phyloP scores from a whole-genome alignment of 2,888 invertebrate genomes.

The Sesamia inferens region DNA sequence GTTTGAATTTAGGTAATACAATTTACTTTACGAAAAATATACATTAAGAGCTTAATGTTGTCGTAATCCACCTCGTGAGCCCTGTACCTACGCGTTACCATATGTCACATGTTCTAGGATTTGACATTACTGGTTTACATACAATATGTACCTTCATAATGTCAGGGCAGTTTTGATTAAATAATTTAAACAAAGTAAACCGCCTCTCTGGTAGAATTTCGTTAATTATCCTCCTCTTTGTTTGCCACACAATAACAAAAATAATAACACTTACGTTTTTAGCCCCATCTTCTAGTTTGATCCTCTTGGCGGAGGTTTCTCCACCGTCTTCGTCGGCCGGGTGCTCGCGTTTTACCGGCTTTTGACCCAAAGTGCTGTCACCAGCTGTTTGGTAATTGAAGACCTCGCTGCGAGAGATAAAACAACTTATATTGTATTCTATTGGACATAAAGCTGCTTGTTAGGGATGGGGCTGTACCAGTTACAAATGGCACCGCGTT shows the following conservation, averaged over 20 bases:
- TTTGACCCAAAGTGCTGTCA: constrained; percentile 94
- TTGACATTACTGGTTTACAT: neutral
- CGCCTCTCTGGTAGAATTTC: neutral
- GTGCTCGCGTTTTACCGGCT: constrained; percentile 90
- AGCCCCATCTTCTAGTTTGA: constrained; percentile 87
- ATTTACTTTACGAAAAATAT: neutral
- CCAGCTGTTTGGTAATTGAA: constrained; percentile 94
- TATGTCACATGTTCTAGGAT: neutral
- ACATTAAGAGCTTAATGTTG: no score
- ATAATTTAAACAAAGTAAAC: neutral
- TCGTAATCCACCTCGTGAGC: neutral
- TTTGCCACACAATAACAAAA: neutral
- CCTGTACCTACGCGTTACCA: neutral
- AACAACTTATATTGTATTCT: neutral
- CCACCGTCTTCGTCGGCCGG: constrained; percentile 83
- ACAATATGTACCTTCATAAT: neutral
- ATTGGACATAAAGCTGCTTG: neutral
- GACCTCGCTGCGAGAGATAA: constrained; percentile 91
- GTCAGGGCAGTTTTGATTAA: neutral
- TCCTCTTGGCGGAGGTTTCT: constrained; percentile 83
- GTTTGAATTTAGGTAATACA: neutral
- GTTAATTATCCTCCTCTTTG: neutral
- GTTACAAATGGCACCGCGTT: neutral
- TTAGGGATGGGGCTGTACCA: no score
- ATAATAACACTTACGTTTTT: constrained; percentile 70